A percentile compares a stretch with the other conserved stretches of the same genome.
Evolutionary conservation across 2,888 invertebrate genomes (phyloP).

Genomic region (Geophilus truncorum): DNA sequence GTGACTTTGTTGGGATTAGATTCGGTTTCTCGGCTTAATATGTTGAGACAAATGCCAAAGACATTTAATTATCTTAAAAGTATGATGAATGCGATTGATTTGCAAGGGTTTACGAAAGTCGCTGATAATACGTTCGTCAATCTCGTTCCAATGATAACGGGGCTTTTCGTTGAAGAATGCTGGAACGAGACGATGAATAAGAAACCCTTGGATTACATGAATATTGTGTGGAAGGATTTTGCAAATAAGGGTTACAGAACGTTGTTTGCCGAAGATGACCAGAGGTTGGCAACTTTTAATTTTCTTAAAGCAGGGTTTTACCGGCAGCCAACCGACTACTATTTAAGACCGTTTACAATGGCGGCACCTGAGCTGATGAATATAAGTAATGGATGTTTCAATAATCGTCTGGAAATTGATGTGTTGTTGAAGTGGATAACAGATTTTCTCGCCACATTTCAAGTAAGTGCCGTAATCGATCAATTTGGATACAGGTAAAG

Average conservation of each 20-base stretch:
- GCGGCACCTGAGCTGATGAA: constrained; percentile 61
- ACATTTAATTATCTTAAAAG: constrained; percentile 61
- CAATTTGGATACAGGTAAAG: too few species aligned
- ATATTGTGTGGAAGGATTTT: constrained; percentile 40
- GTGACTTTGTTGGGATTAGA: constrained; percentile 78
- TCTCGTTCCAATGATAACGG: constrained; percentile 32
- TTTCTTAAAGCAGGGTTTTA: constrained; percentile 66
- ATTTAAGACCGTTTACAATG: constrained; percentile 66
- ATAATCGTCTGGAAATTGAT: constrained; percentile 55
- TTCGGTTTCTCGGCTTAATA: constrained; percentile 73
- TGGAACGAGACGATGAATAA: constrained; percentile 29
- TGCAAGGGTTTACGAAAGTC: constrained; percentile 62
- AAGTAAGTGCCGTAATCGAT: background rate
- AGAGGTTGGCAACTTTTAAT: constrained; percentile 67
- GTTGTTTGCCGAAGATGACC: constrained; percentile 72
- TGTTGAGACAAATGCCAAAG: constrained; percentile 67
- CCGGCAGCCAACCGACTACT: constrained; percentile 73
- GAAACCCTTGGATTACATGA: constrained; percentile 39
- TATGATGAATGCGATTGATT: constrained; percentile 63
- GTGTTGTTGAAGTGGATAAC: background rate
- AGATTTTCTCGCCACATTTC: constrained; percentile 12
- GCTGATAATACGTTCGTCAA: constrained; percentile 45
- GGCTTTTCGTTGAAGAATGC: constrained; percentile 41
- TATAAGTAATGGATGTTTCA: constrained; percentile 66
- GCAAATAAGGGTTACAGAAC: constrained; percentile 51